phyloP scores from a whole-genome alignment of 2,113 vertebrate species.

The Plecotus auritus region DNA sequence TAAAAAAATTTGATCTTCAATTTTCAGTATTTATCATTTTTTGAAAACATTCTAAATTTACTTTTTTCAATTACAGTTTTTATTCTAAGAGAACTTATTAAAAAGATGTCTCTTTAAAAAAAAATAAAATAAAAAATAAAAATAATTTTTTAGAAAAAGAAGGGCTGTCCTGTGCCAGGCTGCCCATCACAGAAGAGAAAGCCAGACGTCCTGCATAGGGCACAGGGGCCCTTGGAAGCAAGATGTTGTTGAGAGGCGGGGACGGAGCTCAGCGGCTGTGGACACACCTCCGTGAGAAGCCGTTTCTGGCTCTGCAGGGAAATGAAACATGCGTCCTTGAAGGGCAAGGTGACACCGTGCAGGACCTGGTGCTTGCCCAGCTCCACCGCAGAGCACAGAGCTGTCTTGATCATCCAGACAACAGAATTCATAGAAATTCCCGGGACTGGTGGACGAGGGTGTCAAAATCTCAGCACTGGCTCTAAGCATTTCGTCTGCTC shows the following conservation, averaged over 20 bases:
- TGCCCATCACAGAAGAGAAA: not conserved
- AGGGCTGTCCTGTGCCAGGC: not conserved
- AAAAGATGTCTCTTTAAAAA: not conserved
- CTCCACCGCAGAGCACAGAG: not conserved
- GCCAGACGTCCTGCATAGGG: accelerated
- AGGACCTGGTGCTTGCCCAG: not conserved
- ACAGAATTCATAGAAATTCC: not conserved
- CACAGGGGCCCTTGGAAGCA: not conserved
- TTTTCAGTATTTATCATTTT: not conserved
- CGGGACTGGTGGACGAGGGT: not conserved
- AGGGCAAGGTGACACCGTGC: accelerated
- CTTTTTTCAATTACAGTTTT: not conserved
- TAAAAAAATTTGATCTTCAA: not conserved
- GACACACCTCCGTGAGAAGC: not conserved
- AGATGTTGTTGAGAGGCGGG: not conserved
- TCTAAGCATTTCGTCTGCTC: not conserved
- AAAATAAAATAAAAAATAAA: not conserved
- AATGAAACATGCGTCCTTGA: not conserved
- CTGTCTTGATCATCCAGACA: not conserved
- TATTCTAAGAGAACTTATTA: not conserved
- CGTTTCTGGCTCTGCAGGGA: not conserved
- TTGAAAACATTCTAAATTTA: not conserved
- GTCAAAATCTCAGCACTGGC: not conserved
- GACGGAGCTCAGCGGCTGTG: not conserved
- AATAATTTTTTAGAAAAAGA: not conserved